phyloP scores from a whole-genome alignment of 2,113 vertebrate genomes.

The Rhynchomys soricoides region DNA sequence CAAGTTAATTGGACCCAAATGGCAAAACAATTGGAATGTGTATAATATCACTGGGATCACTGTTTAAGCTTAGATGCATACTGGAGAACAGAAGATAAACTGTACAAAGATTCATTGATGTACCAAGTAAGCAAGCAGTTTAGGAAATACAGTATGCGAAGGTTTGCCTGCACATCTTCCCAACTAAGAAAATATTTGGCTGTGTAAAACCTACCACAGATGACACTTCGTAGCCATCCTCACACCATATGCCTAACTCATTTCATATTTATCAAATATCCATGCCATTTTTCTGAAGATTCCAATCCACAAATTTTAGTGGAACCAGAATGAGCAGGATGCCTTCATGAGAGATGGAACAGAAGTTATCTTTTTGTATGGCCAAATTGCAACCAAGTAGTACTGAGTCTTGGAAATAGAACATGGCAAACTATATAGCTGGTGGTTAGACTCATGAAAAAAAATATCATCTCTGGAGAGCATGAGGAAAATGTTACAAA shows the following conservation, averaged over 20 bases:
- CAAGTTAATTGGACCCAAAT: neutral
- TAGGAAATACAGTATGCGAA: neutral
- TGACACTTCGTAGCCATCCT: neutral
- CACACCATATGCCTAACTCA: neutral
- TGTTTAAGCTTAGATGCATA: neutral
- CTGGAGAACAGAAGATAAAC: neutral
- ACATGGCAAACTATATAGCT: neutral
- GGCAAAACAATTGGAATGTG: neutral
- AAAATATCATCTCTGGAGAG: neutral
- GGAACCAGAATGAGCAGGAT: neutral
- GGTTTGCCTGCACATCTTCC: neutral
- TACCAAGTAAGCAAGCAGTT: neutral
- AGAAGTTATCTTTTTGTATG: neutral
- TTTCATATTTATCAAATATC: neutral
- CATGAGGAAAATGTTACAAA: neutral
- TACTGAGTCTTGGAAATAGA: neutral
- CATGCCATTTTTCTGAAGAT: neutral
- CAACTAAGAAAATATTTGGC: neutral
- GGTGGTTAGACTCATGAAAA: neutral
- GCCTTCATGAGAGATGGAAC: neutral
- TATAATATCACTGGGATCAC: neutral
- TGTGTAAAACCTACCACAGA: neutral
- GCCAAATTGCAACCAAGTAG: neutral
- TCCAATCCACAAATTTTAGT: neutral
- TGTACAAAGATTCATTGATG: neutral